Percentiles rank a stretch among this genome's conserved stretches.
These are phyloP conservation scores for Oreotrochilus melanogaster DNA, from an alignment of 2,113 vertebrate genomes.

Conservation along the genomic window DNA sequence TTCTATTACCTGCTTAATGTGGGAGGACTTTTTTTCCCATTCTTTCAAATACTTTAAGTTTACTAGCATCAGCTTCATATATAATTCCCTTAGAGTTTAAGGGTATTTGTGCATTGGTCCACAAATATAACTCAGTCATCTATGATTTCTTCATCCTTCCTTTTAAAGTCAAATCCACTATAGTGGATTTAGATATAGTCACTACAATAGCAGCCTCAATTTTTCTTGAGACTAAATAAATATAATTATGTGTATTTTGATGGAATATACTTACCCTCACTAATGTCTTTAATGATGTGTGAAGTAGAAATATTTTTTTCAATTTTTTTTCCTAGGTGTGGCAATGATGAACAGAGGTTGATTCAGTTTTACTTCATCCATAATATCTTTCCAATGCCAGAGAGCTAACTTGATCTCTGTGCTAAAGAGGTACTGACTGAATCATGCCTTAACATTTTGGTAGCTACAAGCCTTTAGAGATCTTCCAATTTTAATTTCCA, in stretches of 20 bases:
- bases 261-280: not conserved
- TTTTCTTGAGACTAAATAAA: not conserved
- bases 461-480: not conserved
- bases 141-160: not conserved
- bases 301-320: not conserved
- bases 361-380: not conserved
- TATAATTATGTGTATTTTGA: not conserved
- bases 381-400: not conserved
- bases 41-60: not conserved
- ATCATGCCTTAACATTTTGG: not conserved
- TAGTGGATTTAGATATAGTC: too few species aligned
- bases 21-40: not conserved
- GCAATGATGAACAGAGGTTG: not conserved
- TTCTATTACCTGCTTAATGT: not conserved
- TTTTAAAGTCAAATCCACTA: not conserved
- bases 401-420: not conserved
- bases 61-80: not conserved
- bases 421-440: not conserved
- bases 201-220: rapidly evolving
- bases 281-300: not conserved
- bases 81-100: not conserved
- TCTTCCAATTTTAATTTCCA: not conserved
- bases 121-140: not conserved
- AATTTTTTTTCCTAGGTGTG: not conserved
- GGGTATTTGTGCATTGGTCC: not conserved